These are phyloP conservation scores for Macroglossus sobrinus DNA, from an alignment of 2,113 vertebrate species.

Conservation along the genomic window DNA sequence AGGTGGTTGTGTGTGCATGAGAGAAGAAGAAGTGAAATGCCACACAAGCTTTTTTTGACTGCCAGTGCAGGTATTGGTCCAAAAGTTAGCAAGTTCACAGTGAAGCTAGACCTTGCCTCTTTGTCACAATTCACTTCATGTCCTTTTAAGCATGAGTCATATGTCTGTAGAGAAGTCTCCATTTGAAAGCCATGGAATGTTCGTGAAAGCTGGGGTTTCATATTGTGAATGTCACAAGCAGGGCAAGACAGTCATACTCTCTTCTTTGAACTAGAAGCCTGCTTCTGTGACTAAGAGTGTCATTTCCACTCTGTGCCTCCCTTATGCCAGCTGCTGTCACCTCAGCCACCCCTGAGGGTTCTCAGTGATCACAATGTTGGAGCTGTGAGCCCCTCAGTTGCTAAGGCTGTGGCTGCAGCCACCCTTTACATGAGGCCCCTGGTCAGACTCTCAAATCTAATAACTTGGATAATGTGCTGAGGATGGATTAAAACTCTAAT, in stretches of 20 bases:
- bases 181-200: not conserved
- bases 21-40: not conserved
- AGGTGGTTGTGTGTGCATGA: rapidly evolving
- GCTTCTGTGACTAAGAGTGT: not conserved
- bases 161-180: not conserved
- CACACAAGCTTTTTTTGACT: not conserved
- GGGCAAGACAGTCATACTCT: rapidly evolving
- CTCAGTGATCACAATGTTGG: not conserved
- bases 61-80: not conserved
- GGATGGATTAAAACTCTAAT: conserved; percentile 71
- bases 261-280: not conserved
- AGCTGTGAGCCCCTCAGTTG: rapidly evolving
- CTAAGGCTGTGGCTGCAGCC: not conserved
- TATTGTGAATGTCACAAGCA: not conserved
- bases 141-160: not conserved
- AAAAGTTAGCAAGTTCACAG: not conserved
- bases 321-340: not conserved
- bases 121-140: not conserved
- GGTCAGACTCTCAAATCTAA: conserved; percentile 12
- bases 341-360: not conserved
- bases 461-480: conserved; percentile 59
- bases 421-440: conserved; percentile 18
- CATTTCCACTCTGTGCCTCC: not conserved
- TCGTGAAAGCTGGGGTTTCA: not conserved
- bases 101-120: not conserved